Base-by-base conservation (phyloP, 1,140 invertebrate species). In the Agrilus planipennis region DNA sequence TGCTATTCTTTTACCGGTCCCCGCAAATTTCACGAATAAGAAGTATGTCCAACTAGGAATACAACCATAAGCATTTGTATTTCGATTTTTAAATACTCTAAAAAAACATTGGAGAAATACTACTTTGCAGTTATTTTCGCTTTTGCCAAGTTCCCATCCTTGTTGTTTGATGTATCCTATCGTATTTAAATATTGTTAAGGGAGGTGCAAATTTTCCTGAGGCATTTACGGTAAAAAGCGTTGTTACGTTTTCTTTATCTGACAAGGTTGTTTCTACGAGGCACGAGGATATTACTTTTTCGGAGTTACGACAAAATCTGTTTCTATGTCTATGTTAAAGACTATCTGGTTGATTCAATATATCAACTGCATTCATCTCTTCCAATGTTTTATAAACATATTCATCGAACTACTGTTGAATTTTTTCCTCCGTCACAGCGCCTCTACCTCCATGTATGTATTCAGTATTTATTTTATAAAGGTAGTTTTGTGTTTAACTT, bases 161-260 rank as follows among this genome's bases (percentile, higher is more conserved):
- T n/a, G n/a, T n/a, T n/a, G n/a, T n/a, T n/a, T n/a, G n/a, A n/a
- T n/a, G 54, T 9, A 62, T 36, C 25, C 51, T 31, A 45, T 55
- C 42, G 46, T 55, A 58, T 35, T 49, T 47, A 38, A 46, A 63
- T 2, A 64, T 19, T 23, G 53, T 49, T 31, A 61, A 35, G 9
- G 52, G 49, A 22, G 56, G 53, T 21, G 49, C 53, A 12, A 56
- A 36, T 41, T 45, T 17, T 43, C 60, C 57, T 20, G 37, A 35
- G 29, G 57, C 59, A 46, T 57, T 62, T 2, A 51, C 58, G 34
- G 46, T 52, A 30, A 61, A 35, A 3, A 62, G 42, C 25, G 48
- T 51, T 21, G 55, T 61, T n/a, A 62, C 18, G 44, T 52, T 54
- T 44, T 61, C 56, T 54, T 61, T 61, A 36, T 63, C 59, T 6